Evolutionary conservation across 2,888 invertebrate species (phyloP).

Genomic region (Cephonodes hylas): DNA sequence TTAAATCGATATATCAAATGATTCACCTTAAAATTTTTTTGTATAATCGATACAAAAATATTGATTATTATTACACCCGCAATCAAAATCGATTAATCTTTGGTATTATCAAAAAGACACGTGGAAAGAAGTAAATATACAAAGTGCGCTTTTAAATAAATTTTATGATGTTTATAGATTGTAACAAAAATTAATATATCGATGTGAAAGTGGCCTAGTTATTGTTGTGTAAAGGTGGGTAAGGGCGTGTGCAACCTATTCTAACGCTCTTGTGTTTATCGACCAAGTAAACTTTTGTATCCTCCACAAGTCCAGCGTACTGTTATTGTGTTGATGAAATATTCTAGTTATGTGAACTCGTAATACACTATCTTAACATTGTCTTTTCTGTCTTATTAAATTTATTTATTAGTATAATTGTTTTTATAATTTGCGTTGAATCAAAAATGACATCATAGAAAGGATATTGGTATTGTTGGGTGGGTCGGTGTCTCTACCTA

Average conservation of each 20-base stretch:
- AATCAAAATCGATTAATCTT: not conserved
- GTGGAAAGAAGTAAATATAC: not conserved
- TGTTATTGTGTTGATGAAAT: too few species aligned
- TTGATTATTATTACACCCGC: not conserved
- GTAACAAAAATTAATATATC: not conserved
- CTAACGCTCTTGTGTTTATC: too few species aligned
- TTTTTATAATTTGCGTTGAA: not conserved
- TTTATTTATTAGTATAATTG: too few species aligned
- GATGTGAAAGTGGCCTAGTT: constrained; percentile 1
- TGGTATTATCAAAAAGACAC: not conserved
- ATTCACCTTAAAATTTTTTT: not conserved
- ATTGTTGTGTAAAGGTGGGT: not conserved
- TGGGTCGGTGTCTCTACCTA: not conserved
- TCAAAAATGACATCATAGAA: not conserved
- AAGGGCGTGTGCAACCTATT: not conserved
- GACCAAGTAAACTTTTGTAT: too few species aligned
- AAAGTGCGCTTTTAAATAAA: constrained; percentile 7
- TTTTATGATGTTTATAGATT: constrained; percentile 2
- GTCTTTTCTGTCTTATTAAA: too few species aligned
- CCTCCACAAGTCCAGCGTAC: too few species aligned
- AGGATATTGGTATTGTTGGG: not conserved
- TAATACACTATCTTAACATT: too few species aligned
- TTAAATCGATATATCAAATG: not conserved
- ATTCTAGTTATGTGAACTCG: too few species aligned
- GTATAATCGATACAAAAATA: not conserved